Base-by-base conservation (phyloP, 2,113 vertebrate genomes). In the Corvus moneduloides region DNA sequence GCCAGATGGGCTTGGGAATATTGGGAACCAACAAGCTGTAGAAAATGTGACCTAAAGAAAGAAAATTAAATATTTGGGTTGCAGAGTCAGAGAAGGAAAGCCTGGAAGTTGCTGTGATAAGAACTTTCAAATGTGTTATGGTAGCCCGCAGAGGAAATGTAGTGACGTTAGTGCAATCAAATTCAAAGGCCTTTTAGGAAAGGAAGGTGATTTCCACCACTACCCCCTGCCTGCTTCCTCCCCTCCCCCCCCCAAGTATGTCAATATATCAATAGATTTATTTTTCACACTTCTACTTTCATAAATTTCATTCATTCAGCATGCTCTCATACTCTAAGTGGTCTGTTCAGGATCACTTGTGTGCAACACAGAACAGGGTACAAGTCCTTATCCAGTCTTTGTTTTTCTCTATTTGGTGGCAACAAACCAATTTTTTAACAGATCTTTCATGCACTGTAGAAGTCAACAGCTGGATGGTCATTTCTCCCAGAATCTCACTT, bases 161-260 rank as follows among this genome's bases (percentile, higher is more conserved):
- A 83, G n/a, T 3, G 1, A 79, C 83, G 55, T 28, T 20, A 35
- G 3, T 30, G 18, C 10, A 76, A 67, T 33, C 10, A 58, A 72
- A 54, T 39, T 52, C 63, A 54, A 66, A 75, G 11, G 3, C 28
- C 48, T 54, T 67, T 21, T 39, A 76, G 37, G 41, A 87, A 73
- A 84, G 4, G 4, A 49, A 41, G 11, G 24, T 68, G 32, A 2
- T 14, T 44, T 18, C 5, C 17, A 56, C 16, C 17, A 56, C 19
- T 27, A 2, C 4, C 4, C 7, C 1, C 35, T 24, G 3, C 30
- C 20, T 49, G 24, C 49, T 67, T 20, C 16, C 3, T 41, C 8
- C 13, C 15, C 8, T 8, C 9, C 5, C 11, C 7, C 15, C 18
- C 7, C 4, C 10, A 21, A 37, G 1, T 54, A 20, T 35, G 10